These are phyloP conservation scores for Temnothorax rugatulus DNA, from an alignment of 2,888 invertebrate species.

Conservation along the genomic window DNA sequence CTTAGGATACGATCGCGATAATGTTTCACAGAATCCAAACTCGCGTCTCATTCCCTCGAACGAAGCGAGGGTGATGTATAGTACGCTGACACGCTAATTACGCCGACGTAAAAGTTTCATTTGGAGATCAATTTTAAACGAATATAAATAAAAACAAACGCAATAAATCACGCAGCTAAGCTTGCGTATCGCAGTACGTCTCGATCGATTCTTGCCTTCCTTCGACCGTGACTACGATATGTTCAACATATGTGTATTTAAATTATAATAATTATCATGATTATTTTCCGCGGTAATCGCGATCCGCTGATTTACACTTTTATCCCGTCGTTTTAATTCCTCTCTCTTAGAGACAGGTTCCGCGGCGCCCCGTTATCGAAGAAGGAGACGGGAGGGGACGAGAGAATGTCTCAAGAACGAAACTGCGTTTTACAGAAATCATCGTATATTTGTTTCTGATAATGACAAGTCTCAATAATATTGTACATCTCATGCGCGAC, in stretches of 20 bases:
- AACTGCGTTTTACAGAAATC: slow-evolving; percentile 49
- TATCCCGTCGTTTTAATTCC: neutral
- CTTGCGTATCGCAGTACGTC: slow-evolving; percentile 7
- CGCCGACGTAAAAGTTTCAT: slow-evolving; percentile 6
- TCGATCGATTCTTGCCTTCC: slow-evolving; percentile 20
- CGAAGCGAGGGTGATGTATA: neutral
- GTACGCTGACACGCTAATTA: slow-evolving; percentile 24
- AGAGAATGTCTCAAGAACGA: neutral
- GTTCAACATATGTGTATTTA: neutral
- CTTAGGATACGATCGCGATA: neutral
- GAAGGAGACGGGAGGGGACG: neutral
- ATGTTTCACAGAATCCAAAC: neutral
- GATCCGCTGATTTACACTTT: neutral
- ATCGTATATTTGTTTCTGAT: slow-evolving; percentile 45
- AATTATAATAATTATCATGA: neutral
- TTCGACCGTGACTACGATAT: neutral
- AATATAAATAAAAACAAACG: slow-evolving; percentile 18
- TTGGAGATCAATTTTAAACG: slow-evolving; percentile 13
- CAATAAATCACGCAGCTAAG: slow-evolving; percentile 18
- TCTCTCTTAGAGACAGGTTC: neutral
- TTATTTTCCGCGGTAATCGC: neutral
- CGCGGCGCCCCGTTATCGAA: no score
- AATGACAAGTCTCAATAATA: slow-evolving; percentile 39
- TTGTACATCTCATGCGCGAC: slow-evolving; percentile 17
- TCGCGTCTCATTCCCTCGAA: neutral